Conservation (phyloP, 2,888 invertebrate genomes). For the Eristalis arbustorum region DNA sequence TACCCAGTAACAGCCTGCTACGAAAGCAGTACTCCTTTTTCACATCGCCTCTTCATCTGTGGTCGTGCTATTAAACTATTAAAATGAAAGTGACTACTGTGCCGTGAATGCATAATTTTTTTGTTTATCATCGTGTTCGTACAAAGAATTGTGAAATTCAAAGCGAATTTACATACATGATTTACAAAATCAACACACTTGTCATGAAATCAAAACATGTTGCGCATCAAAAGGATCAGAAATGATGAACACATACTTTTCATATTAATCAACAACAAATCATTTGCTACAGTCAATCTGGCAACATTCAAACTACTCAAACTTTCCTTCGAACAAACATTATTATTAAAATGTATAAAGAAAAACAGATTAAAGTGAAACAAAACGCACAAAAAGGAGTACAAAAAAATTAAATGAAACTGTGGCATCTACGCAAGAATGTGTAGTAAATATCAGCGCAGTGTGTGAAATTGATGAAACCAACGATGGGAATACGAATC, state of each 20-base stretch:
- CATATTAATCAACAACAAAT: neutral
- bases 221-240: neutral
- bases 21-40: no score
- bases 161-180: no score
- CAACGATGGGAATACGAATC: conserved; percentile 51
- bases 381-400: neutral
- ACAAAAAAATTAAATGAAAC: conserved; percentile 31
- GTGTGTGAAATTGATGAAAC: conserved; percentile 65
- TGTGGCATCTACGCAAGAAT: conserved; percentile 67
- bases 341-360: conserved; percentile 42
- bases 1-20: no score
- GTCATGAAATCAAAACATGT: neutral
- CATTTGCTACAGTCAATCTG: neutral
- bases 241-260: neutral
- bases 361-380: conserved; percentile 21
- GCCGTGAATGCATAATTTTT: no score
- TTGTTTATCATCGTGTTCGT: no score
- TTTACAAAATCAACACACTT: no score
- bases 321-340: conserved; percentile 40
- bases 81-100: no score
- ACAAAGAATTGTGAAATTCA: no score
- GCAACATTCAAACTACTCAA: neutral
- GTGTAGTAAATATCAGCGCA: conserved; percentile 69
- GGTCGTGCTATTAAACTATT: no score
- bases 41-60: no score